Evolutionary conservation across 2,888 invertebrate species (phyloP).

Genomic region (Dysmachus trigonus): DNA sequence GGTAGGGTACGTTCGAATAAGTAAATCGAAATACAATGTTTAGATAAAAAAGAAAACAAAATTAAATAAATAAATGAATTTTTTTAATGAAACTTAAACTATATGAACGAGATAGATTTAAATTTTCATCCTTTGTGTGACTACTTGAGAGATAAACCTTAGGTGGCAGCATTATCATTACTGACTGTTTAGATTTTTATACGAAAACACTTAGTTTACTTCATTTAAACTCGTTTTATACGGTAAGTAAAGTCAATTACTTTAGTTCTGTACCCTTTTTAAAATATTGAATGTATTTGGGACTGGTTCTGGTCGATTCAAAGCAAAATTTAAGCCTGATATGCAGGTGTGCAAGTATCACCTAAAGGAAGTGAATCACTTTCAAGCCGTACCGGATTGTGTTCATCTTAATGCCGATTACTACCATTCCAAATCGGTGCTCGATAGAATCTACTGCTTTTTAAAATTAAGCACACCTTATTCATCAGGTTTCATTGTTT

Average conservation of each 20-base stretch:
- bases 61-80: neutral
- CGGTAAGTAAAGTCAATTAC: neutral
- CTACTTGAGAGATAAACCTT: neutral
- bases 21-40: neutral
- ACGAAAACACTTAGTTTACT: slow-evolving; percentile 10
- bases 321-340: neutral
- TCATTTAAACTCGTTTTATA: neutral
- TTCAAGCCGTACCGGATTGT: neutral
- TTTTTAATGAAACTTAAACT: neutral
- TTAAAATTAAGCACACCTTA: neutral
- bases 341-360: neutral
- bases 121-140: neutral
- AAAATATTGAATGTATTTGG: neutral
- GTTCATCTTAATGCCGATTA: neutral
- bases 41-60: too few species aligned
- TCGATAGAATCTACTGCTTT: neutral
- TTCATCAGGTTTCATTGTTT: neutral
- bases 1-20: neutral
- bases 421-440: neutral
- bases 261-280: neutral
- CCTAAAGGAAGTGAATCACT: neutral
- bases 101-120: neutral
- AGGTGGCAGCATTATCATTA: neutral
- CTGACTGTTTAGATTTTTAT: slow-evolving; percentile 19
- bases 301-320: neutral